Evolutionary conservation across 1,140 invertebrate genomes (phyloP), one percentile per base, ranked within the genome.

Genomic region (Octopus sinensis): DNA sequence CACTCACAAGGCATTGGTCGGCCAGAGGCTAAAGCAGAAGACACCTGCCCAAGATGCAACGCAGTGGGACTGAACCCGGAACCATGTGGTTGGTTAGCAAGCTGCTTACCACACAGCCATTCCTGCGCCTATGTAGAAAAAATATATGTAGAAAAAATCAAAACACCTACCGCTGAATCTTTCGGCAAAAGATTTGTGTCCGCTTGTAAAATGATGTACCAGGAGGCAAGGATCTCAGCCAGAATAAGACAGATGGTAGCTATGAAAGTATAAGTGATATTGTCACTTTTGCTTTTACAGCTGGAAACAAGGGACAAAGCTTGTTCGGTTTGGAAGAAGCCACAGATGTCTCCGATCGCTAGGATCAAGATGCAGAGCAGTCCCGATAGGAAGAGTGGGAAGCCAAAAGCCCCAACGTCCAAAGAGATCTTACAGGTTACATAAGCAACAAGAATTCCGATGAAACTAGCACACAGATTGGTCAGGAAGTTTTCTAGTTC

Each of bases 351-450:
- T 13, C 12, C 12, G 17, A 85, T 78, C 10, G 23, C 5, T 12
- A 85, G 30, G 12, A 85, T 5, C 5, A 71, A 13, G 53, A 84
- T 17, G n/a, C 80, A 12, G 10, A 86, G 52, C 5, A 84, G 85
- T 6, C 82, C 53, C 56, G 84, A 51, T 4, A 86, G 62, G 9
- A 83, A 52, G 0, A 85, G 52, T 13, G 86, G 86, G 0, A 84
- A 6, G 6, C 80, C 82, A 51, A 87, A 82, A 7, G 84, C 83
- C 12, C 80, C 84, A 10, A 68, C 13, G 53, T 84, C 78, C 78
- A 83, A 84, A 78, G 83, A 85, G 79, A 82, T 82, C 76, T 86
- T 83, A 53, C 84, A 85, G 9, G 79, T 82, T 10, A 85, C 79
- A 56, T 85, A 83, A 9, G 79, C 84, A 53, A 85, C 54, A 6